phyloP scores from a whole-genome alignment of 1,140 invertebrate genomes.

The Scaptomyza pallida region DNA sequence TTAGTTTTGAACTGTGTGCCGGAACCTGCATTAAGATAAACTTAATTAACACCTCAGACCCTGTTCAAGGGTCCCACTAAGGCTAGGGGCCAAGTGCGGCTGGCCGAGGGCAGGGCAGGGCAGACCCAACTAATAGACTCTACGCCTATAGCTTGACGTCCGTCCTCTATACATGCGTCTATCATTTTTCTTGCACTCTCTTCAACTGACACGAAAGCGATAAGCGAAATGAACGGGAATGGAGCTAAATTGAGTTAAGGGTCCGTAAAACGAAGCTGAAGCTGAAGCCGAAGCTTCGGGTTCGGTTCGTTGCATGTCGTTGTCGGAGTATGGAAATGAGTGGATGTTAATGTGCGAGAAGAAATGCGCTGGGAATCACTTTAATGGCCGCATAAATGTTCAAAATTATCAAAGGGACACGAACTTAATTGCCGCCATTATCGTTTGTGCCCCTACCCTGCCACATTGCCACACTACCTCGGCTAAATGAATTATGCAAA shows the following conservation, averaged over 20 bases:
- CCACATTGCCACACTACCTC: constrained; percentile 44
- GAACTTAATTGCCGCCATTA: constrained; percentile 80
- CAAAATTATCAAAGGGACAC: constrained; percentile 81
- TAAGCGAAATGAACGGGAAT: constrained; percentile 41
- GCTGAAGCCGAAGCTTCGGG: constrained; percentile 3
- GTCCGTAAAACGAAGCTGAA: neutral
- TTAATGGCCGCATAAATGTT: constrained; percentile 80
- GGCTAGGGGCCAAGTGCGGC: no score
- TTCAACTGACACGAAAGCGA: constrained; percentile 18
- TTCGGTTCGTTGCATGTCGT: constrained; percentile 36
- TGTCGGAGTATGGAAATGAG: constrained; percentile 65
- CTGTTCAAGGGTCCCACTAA: constrained; percentile 3
- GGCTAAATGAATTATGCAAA: constrained; percentile 81
- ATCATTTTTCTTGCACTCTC: constrained; percentile 40
- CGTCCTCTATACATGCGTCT: constrained; percentile 44
- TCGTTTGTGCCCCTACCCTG: constrained; percentile 36
- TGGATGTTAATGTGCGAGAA: constrained; percentile 57
- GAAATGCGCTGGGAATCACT: constrained; percentile 73
- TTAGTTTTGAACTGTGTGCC: constrained; percentile 81
- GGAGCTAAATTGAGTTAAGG: constrained; percentile 9
- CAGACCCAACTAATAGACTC: constrained; percentile 25
- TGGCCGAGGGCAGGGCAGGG: neutral
- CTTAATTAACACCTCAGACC: constrained; percentile 76
- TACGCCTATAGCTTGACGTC: constrained; percentile 23
- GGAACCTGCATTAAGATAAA: constrained; percentile 82